These are phyloP conservation scores for Cyprinodon tularosa DNA, from an alignment of 2,113 vertebrate genomes.

Conservation along the genomic window DNA sequence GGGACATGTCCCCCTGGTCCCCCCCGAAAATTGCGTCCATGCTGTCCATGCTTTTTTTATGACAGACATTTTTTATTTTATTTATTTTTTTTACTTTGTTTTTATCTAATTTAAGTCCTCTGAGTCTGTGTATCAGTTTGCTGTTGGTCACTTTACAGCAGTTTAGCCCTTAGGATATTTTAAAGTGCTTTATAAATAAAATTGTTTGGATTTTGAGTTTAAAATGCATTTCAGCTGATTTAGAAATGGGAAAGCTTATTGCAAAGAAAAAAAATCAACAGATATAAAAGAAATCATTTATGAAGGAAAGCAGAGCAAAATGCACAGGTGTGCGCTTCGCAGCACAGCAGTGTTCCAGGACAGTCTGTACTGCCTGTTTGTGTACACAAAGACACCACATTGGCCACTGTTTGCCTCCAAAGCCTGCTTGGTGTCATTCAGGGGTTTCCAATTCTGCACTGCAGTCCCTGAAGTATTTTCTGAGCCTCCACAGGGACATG, in stretches of 20 bases:
- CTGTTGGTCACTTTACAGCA: no score
- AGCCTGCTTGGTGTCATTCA: slow-evolving; percentile 38
- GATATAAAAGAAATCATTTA: neutral
- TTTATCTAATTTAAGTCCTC: no score
- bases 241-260: neutral
- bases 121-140: no score
- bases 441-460: slow-evolving; percentile 42
- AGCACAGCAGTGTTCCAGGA: neutral
- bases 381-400: slow-evolving; percentile 41
- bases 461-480: slow-evolving; percentile 24
- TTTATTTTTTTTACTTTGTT: no score
- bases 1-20: no score
- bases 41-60: no score
- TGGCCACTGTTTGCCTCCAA: slow-evolving; percentile 54
- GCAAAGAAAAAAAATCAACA: neutral
- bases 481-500: slow-evolving; percentile 26
- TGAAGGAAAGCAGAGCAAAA: neutral
- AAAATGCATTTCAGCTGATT: neutral
- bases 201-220: no score
- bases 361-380: slow-evolving; percentile 1
- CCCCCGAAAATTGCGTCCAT: no score
- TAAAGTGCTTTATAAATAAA: no score
- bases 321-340: neutral
- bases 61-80: no score
- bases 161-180: no score